Percentiles rank a stretch among this genome's conserved stretches.
Conservation (phyloP, 2,888 invertebrate species). For the Cheilosia soror region DNA sequence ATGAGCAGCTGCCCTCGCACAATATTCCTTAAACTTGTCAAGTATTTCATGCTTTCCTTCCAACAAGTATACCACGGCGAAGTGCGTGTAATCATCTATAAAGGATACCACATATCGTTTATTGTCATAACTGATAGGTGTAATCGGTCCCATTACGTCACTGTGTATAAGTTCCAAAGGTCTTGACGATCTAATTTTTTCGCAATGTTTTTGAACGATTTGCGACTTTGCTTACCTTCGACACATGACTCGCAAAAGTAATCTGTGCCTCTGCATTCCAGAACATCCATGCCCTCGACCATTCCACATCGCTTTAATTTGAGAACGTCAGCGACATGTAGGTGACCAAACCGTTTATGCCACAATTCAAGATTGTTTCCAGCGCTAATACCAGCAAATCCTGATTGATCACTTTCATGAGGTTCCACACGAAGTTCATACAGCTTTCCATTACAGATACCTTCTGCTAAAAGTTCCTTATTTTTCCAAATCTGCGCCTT, state of each 20-base stretch:
- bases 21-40: background rate
- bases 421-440: too few relatives aligned
- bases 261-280: background rate
- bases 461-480: too few relatives aligned
- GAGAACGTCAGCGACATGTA: too few relatives aligned
- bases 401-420: too few relatives aligned
- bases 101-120: background rate
- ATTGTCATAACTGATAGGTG: background rate
- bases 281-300: too few relatives aligned
- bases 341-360: too few relatives aligned
- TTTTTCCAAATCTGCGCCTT: background rate
- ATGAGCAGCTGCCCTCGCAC: background rate
- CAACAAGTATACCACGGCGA: background rate
- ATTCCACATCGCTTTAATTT: too few relatives aligned
- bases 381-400: too few relatives aligned
- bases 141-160: background rate
- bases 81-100: conserved; percentile 1
- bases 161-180: background rate
- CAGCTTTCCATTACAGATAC: too few relatives aligned
- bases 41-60: background rate
- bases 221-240: background rate
- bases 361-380: too few relatives aligned
- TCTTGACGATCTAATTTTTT: background rate
- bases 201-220: background rate
- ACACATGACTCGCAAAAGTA: background rate